phyloP scores from a whole-genome alignment of 2,888 invertebrate species.

The Cyclophora albipunctata region DNA sequence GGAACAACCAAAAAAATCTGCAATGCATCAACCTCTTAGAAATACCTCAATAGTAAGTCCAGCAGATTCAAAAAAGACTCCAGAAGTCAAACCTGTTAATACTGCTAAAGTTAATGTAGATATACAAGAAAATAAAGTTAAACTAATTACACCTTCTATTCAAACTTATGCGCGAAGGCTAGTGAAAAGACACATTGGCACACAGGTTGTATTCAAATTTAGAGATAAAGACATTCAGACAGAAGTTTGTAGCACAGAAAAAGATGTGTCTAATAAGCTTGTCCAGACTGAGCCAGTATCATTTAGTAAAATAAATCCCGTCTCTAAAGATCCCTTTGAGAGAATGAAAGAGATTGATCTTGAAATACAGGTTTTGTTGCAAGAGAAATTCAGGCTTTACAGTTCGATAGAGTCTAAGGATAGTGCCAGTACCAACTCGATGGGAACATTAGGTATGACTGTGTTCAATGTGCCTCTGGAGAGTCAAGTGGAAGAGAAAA shows the following conservation, averaged over 20 bases:
- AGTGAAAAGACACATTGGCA: slow-evolving; percentile 30
- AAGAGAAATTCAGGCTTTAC: slow-evolving; percentile 76
- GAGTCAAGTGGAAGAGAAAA: slow-evolving; percentile 15
- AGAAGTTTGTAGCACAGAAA: no score
- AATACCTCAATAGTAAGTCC: slow-evolving; percentile 37
- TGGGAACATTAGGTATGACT: slow-evolving; percentile 58
- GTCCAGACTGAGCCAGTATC: slow-evolving; percentile 33
- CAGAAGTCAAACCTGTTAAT: slow-evolving; percentile 11
- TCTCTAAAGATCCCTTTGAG: slow-evolving; percentile 54
- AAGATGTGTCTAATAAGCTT: no score
- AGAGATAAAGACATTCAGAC: slow-evolving; percentile 34
- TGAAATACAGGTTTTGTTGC: slow-evolving; percentile 72
- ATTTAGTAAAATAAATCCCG: slow-evolving; percentile 21
- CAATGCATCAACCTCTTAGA: slow-evolving; percentile 44
- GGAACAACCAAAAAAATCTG: slow-evolving; percentile 44
- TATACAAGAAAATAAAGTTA: slow-evolving; percentile 21
- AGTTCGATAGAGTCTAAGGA: slow-evolving; percentile 62
- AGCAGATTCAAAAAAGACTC: slow-evolving; percentile 23
- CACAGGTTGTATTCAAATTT: slow-evolving; percentile 40
- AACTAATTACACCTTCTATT: slow-evolving; percentile 19
- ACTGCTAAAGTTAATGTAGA: no score
- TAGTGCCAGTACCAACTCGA: slow-evolving; percentile 28
- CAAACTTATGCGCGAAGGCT: slow-evolving; percentile 24
- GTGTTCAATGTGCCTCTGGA: slow-evolving; percentile 49
- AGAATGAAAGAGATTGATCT: slow-evolving; percentile 78